Evolutionary conservation across 2,797 vertebrate genomes (phyloP).

Genomic region (Emys orbicularis): DNA sequence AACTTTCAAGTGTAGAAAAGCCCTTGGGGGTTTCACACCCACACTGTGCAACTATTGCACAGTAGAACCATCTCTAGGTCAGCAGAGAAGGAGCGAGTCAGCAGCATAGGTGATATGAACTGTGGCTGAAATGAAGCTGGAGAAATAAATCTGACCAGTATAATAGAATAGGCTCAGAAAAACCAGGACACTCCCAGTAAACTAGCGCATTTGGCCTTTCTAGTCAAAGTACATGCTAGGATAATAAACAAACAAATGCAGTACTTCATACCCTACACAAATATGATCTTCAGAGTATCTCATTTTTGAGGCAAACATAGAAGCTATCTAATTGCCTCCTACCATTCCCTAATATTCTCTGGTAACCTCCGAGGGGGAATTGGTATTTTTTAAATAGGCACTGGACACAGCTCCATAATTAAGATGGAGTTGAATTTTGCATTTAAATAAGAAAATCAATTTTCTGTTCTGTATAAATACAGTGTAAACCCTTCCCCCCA

Average conservation of each 20-base stretch:
- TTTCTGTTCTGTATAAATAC: background rate
- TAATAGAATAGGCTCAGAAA: background rate
- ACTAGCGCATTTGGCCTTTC: background rate
- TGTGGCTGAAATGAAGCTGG: background rate
- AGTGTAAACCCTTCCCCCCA: background rate
- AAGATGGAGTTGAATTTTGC: background rate
- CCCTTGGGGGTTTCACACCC: background rate
- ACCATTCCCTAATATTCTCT: background rate
- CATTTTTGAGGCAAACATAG: background rate
- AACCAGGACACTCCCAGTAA: background rate
- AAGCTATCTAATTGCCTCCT: background rate
- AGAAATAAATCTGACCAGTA: background rate
- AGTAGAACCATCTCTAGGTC: background rate
- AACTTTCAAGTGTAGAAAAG: background rate
- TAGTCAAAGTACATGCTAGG: background rate
- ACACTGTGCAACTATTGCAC: background rate
- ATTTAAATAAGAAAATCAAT: background rate
- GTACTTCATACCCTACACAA: rapidly evolving
- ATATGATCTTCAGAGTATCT: background rate
- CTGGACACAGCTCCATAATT: background rate
- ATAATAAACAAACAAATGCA: background rate
- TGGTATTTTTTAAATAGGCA: background rate
- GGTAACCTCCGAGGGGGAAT: rapidly evolving
- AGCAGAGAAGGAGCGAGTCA: background rate
- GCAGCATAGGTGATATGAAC: background rate